phyloP scores from a whole-genome alignment of 1,140 invertebrate species.

The Amyelois transitella region DNA sequence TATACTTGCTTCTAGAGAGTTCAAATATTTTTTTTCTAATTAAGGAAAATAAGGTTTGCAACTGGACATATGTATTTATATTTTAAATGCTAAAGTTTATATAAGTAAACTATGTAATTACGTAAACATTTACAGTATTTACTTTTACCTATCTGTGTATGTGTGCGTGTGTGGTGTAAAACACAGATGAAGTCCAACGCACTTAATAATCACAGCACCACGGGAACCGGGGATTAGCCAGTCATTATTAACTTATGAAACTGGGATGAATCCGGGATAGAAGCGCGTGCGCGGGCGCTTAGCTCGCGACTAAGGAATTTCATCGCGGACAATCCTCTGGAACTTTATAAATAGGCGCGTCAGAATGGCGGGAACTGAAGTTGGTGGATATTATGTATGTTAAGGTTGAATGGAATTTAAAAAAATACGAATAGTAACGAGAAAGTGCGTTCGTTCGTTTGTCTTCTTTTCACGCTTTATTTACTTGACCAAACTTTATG shows the following conservation, averaged over 20 bases:
- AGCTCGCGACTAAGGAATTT: conserved; percentile 61
- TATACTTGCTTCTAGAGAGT: too few species aligned
- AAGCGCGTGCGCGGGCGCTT: conserved; percentile 28
- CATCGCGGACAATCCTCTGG: conserved; percentile 54
- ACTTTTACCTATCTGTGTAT: conserved; percentile 20
- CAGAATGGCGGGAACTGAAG: conserved; percentile 18
- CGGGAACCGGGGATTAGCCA: conserved; percentile 9
- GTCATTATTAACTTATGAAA: conserved; percentile 2
- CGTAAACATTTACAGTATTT: conserved; percentile 1
- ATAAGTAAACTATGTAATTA: neutral
- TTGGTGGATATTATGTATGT: neutral
- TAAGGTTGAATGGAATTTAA: neutral
- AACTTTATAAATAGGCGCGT: conserved; percentile 65
- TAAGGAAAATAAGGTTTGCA: too few species aligned
- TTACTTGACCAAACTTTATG: too few species aligned
- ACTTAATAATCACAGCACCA: conserved; percentile 43
- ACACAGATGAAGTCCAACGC: conserved; percentile 25
- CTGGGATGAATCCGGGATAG: conserved; percentile 25
- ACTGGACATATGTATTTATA: too few species aligned
- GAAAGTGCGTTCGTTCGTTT: too few species aligned
- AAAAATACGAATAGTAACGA: too few species aligned
- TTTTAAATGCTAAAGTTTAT: neutral
- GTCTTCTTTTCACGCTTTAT: too few species aligned
- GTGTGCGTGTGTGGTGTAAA: conserved; percentile 18
- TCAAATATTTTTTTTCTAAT: too few species aligned